Evolutionary conservation across 2,113 vertebrate species (phyloP).

Genomic region (Pelmatolapia mariae): DNA sequence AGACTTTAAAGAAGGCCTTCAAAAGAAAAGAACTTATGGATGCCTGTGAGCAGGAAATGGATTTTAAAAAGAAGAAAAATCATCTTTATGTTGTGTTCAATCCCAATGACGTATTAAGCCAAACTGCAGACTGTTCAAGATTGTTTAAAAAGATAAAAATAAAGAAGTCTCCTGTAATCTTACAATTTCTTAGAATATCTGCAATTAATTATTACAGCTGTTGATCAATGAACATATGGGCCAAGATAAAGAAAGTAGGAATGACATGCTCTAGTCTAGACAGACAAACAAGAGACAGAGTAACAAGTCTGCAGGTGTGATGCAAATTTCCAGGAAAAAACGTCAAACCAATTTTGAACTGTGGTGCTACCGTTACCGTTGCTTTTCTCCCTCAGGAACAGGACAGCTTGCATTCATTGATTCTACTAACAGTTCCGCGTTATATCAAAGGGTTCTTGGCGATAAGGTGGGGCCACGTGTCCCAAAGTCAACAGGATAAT

Average conservation of each 20-base stretch:
- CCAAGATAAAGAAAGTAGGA: background rate
- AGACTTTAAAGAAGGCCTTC: background rate
- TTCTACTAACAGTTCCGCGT: background rate
- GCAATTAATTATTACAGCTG: background rate
- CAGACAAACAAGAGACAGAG: background rate
- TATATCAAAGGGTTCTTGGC: background rate
- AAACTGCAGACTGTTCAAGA: background rate
- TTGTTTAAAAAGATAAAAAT: background rate
- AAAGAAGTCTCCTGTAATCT: background rate
- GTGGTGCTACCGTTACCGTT: background rate
- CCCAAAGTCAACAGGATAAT: background rate
- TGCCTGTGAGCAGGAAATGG: background rate
- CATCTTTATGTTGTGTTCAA: background rate
- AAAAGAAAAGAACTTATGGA: background rate
- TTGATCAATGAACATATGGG: background rate
- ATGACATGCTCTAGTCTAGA: background rate
- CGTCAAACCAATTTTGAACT: background rate
- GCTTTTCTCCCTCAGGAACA: background rate
- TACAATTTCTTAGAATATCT: fast-evolving
- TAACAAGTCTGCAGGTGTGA: background rate
- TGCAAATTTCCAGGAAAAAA: background rate
- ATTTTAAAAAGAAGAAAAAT: background rate
- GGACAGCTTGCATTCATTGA: background rate
- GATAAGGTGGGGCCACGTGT: background rate
- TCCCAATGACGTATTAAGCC: background rate